Evolutionary conservation across 2,113 vertebrate species (phyloP).

Genomic region (Stegastes partitus): DNA sequence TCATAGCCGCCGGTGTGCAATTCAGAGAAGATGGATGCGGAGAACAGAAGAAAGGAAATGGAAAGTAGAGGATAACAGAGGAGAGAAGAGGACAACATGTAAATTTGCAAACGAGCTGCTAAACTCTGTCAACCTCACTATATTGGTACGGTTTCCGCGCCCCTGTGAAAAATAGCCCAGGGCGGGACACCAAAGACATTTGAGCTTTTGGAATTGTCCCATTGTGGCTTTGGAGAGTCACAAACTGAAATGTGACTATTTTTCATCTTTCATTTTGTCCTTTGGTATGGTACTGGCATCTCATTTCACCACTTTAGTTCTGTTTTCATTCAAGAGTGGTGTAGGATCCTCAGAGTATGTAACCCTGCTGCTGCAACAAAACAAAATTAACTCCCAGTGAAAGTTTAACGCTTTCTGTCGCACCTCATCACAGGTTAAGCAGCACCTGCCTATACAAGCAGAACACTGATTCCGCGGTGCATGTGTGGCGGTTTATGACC

Average conservation of each 20-base stretch:
- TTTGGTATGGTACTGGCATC: background rate
- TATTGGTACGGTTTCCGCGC: background rate
- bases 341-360: background rate
- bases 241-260: slow-evolving; percentile 36
- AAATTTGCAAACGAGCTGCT: slow-evolving; percentile 44
- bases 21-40: slow-evolving; percentile 48
- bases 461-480: slow-evolving; percentile 15
- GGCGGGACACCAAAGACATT: slow-evolving; percentile 26
- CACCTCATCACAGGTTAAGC: slow-evolving; percentile 18
- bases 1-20: slow-evolving; percentile 38
- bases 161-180: slow-evolving; percentile 27
- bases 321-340: slow-evolving; percentile 43
- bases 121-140: slow-evolving; percentile 23
- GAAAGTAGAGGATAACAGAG: background rate
- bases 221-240: slow-evolving; percentile 45
- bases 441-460: slow-evolving; percentile 32
- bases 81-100: background rate
- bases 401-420: slow-evolving; percentile 27
- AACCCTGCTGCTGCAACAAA: slow-evolving; percentile 13
- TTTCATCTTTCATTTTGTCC: slow-evolving; percentile 45
- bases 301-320: slow-evolving; percentile 42
- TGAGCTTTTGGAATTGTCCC: slow-evolving; percentile 19
- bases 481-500: slow-evolving; percentile 52
- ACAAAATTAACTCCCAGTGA: slow-evolving; percentile 43
- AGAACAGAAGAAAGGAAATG: background rate